Base-by-base conservation (phyloP, 2,888 invertebrate genomes). In the Cactoblastis cactorum region DNA sequence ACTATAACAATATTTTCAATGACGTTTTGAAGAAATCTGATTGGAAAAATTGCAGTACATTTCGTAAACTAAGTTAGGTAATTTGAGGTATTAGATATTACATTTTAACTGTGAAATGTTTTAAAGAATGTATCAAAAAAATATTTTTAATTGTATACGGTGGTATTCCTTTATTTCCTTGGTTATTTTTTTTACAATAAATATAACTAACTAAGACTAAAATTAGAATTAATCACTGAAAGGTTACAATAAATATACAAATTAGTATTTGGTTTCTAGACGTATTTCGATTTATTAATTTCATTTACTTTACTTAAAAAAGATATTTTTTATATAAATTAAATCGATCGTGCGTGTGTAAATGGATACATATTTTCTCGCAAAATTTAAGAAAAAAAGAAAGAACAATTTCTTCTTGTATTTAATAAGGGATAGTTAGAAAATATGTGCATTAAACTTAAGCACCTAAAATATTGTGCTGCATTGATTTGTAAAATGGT, bases 231-330 rank as follows among this genome's bases (percentile, higher is more conserved):
- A 65, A 63, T 67, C 61, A 64, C 61, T 57, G 55, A 68, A 67
- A 63, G 65, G 65, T 63, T 63, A 61, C 56, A 61, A 54, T 71
- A 70, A 71, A 59, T 69, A 69, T 66, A 65, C 62, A 71, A 70
- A 82, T 83, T 84, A 83, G 80, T 85, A 83, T 85, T 85, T 85
- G 85, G 85, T 79, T 75, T 77, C 69, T 66, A 74, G 71, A 74
- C 71, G 58, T 66, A 53, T 58, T 57, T 49, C 28, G 37, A 52
- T 46, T 46, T 32, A 51, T 51, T 45, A 18, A 48, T 49, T 14
- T 46, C 3, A 28, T 28, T 28, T 28, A 28, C 8, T 4, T 28
- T 9, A 28, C 9, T 4, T 28, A 6, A 3, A 28, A 3, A 4
- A n/a, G n/a, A n/a, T n/a, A n/a, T n/a, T n/a, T n/a, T n/a, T n/a